Percentiles rank a stretch among this genome's conserved stretches.
These are phyloP conservation scores for Euura lappo DNA, from an alignment of 1,140 invertebrate species.

Conservation along the genomic window DNA sequence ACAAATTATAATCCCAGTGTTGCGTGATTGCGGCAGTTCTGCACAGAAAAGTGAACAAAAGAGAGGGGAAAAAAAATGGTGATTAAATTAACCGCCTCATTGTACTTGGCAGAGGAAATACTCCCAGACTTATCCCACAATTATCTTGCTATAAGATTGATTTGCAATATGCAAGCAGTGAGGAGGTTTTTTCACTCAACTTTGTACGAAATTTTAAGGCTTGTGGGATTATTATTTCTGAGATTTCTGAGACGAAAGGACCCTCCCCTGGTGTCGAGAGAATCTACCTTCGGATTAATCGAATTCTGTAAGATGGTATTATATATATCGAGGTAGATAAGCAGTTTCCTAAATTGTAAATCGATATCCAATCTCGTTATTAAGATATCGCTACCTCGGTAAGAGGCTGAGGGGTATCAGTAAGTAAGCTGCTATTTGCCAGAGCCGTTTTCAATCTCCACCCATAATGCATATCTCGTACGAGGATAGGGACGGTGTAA, in stretches of 20 bases:
- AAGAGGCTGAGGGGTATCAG: not conserved
- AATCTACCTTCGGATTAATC: constrained; percentile 5
- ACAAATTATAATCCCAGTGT: too few relatives aligned
- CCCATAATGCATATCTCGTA: not conserved
- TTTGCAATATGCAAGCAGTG: too few relatives aligned
- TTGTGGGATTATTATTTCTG: too few relatives aligned
- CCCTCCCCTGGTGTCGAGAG: not conserved
- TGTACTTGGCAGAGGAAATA: too few relatives aligned
- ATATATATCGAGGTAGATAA: not conserved
- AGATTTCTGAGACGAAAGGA: not conserved
- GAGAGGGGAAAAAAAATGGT: too few relatives aligned
- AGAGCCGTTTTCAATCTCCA: not conserved
- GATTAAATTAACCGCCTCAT: too few relatives aligned
- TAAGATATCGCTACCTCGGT: constrained; percentile 2
- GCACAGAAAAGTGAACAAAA: too few relatives aligned
- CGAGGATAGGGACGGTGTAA: not conserved
- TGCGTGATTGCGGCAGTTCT: too few relatives aligned
- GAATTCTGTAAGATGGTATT: not conserved
- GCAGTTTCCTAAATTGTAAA: constrained; percentile 4
- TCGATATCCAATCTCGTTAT: constrained; percentile 7
- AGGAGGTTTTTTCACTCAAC: too few relatives aligned
- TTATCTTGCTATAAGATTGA: too few relatives aligned
- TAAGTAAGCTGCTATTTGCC: not conserved
- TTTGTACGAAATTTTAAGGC: too few relatives aligned
- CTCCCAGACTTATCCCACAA: too few relatives aligned